These are phyloP conservation scores for Ormyrus pomaceus DNA, from an alignment of 2,888 invertebrate species.

Conservation along the genomic window DNA sequence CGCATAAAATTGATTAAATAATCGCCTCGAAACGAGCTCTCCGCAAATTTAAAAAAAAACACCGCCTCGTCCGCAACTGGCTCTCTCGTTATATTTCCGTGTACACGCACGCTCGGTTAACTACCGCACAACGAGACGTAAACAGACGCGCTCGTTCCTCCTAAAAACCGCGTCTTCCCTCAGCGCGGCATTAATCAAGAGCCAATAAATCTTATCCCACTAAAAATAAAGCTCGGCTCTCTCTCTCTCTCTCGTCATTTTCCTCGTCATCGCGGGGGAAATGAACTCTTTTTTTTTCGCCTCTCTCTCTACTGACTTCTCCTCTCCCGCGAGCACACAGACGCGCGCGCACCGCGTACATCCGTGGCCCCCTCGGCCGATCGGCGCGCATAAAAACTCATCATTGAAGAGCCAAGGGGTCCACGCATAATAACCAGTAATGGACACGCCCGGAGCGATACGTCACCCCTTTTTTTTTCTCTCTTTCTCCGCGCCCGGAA, in stretches of 20 bases:
- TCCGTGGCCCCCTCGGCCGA: constrained; percentile 33
- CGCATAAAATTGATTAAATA: no score
- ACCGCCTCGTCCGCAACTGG: no score
- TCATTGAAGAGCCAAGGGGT: constrained; percentile 47
- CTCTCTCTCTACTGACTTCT: neutral
- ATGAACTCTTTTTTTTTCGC: constrained; percentile 40
- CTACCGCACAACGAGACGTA: constrained; percentile 2
- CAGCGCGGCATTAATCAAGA: constrained; percentile 34
- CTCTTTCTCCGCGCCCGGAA: constrained; percentile 52
- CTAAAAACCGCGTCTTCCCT: constrained; percentile 1
- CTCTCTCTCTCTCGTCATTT: constrained; percentile 10
- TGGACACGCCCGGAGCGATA: constrained; percentile 61
- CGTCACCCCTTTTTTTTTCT: constrained; percentile 55
- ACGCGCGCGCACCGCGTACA: neutral
- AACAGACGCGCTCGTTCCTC: neutral
- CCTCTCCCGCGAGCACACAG: neutral
- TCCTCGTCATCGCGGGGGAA: constrained; percentile 28
- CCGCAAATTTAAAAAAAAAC: no score
- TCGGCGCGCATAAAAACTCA: constrained; percentile 55
- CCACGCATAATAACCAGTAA: constrained; percentile 62
- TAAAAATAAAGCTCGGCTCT: constrained; percentile 27
- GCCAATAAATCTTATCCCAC: constrained; percentile 37
- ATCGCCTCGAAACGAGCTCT: no score
- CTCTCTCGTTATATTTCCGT: no score
- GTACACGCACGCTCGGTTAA: no score